Percentiles rank a stretch among this genome's conserved stretches.
These are phyloP conservation scores for Stenotaenia linearis DNA, from an alignment of 2,888 invertebrate genomes.

Conservation along the genomic window DNA sequence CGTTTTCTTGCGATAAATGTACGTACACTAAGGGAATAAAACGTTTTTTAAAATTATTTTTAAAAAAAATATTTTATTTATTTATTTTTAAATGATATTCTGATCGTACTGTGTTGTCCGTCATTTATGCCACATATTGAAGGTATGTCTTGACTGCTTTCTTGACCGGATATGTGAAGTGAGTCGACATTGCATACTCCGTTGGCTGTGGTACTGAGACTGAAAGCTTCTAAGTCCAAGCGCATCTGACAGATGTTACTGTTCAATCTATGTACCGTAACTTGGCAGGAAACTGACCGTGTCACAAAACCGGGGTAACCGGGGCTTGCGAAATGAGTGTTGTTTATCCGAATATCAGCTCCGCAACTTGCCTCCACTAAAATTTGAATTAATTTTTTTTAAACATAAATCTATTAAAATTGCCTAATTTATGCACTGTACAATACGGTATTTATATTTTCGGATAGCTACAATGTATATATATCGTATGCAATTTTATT, in stretches of 20 bases:
- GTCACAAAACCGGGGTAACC: slow-evolving; percentile 74
- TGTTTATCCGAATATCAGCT: slow-evolving; percentile 68
- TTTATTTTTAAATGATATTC: neutral
- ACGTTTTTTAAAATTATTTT: no score
- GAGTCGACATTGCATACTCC: slow-evolving; percentile 33
- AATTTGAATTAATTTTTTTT: neutral
- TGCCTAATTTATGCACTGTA: no score
- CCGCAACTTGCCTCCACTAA: slow-evolving; percentile 75
- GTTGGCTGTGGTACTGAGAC: slow-evolving; percentile 38
- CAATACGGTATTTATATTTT: no score
- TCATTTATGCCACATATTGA: slow-evolving; percentile 36
- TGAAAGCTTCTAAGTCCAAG: slow-evolving; percentile 72
- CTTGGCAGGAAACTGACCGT: slow-evolving; percentile 75
- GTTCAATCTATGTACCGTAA: slow-evolving; percentile 69
- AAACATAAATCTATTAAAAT: neutral
- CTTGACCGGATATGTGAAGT: slow-evolving; percentile 35
- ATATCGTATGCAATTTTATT: no score
- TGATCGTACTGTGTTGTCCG: slow-evolving; percentile 36
- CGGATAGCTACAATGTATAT: no score
- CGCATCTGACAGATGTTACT: slow-evolving; percentile 77
- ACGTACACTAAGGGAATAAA: neutral
- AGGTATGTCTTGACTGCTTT: slow-evolving; percentile 31
- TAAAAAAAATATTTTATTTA: neutral
- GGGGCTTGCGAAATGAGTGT: slow-evolving; percentile 77
- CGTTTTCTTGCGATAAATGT: neutral